Evolutionary conservation across 1,140 invertebrate species (phyloP).

Genomic region (Dysdera silvatica): DNA sequence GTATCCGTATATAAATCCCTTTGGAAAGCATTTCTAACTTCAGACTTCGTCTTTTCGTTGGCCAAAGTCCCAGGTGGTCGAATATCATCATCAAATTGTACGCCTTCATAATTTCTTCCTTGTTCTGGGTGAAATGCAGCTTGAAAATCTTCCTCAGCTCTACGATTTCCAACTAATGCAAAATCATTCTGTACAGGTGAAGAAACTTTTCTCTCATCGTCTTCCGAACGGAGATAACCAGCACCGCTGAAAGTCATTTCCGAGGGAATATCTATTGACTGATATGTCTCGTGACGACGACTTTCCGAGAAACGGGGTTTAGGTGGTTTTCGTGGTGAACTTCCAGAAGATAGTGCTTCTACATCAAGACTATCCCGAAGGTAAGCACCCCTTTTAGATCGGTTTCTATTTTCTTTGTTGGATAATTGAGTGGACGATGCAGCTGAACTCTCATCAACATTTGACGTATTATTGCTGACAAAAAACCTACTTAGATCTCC

Average conservation of each 20-base stretch:
- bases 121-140: constrained; percentile 3
- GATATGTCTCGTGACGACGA: constrained; percentile 6
- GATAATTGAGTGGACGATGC: too few species aligned
- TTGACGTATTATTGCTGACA: too few species aligned
- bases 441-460: too few species aligned
- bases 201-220: constrained; percentile 5
- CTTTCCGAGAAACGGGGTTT: too few species aligned
- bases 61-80: background rate
- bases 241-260: constrained; percentile 23
- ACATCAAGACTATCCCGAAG: too few species aligned
- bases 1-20: constrained; percentile 12
- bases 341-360: too few species aligned
- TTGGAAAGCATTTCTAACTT: too few species aligned
- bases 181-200: background rate
- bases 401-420: too few species aligned
- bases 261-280: constrained; percentile 15
- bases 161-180: too few species aligned
- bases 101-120: background rate
- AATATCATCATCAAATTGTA: constrained; percentile 14
- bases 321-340: too few species aligned
- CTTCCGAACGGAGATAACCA: constrained; percentile 20
- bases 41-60: background rate
- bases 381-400: too few species aligned
- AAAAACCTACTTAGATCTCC: too few species aligned
- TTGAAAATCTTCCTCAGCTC: constrained; percentile 10